Conservation (phyloP, 2,113 vertebrate species). For the Sebastes schlegelii region DNA sequence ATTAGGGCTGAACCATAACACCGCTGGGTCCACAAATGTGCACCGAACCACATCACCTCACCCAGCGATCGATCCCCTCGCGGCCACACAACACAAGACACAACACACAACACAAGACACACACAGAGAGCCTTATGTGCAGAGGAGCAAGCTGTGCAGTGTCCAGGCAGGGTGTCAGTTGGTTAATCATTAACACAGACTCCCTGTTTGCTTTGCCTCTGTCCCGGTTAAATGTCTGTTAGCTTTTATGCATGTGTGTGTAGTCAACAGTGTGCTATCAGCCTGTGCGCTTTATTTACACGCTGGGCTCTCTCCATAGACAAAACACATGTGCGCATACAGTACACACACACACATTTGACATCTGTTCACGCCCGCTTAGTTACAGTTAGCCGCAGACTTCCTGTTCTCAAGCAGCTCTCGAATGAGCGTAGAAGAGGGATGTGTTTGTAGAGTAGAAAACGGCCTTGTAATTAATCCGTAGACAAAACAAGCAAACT, state of each 20-base stretch:
- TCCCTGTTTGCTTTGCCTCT: slow-evolving; percentile 63
- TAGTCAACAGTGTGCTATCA: slow-evolving; percentile 47
- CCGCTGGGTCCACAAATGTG: slow-evolving; percentile 49
- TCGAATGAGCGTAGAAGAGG: background rate
- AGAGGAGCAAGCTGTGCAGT: slow-evolving; percentile 58
- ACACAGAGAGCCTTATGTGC: slow-evolving; percentile 45
- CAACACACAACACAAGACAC: background rate
- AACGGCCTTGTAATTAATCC: slow-evolving; percentile 15
- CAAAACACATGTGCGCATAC: background rate
- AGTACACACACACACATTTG: slow-evolving; percentile 9
- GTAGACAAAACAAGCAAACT: slow-evolving; percentile 16
- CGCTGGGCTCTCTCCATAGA: background rate
- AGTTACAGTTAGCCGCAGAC: slow-evolving; percentile 27
- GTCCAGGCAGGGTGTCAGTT: slow-evolving; percentile 59
- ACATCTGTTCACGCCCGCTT: slow-evolving; percentile 28
- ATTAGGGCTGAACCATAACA: slow-evolving; percentile 53
- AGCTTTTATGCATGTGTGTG: slow-evolving; percentile 3
- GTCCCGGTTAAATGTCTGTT: slow-evolving; percentile 41
- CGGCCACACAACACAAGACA: slow-evolving; percentile 17
- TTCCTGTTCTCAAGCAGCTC: slow-evolving; percentile 10
- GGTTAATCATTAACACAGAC: slow-evolving; percentile 78
- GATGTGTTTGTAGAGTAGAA: background rate
- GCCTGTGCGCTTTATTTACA: slow-evolving; percentile 46
- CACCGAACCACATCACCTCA: slow-evolving; percentile 23
- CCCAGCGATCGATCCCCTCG: slow-evolving; percentile 43